Base-by-base conservation (phyloP, 2,797 vertebrate species). In the Agapornis canus region DNA sequence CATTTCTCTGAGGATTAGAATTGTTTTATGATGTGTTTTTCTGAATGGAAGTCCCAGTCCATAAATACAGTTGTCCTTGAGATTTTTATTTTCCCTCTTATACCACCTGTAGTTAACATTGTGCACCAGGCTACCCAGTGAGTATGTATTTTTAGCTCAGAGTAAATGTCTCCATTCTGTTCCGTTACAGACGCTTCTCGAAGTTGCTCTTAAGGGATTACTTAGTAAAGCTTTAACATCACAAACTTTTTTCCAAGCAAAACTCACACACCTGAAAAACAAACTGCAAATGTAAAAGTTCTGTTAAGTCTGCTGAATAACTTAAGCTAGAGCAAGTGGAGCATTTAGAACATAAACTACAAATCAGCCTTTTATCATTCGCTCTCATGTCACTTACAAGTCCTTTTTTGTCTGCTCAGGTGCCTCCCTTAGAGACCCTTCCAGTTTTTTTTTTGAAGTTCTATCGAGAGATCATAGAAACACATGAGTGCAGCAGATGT, bases 271-370 rank as follows among this genome's bases (percentile, higher is more conserved):
- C 68, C 76, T 94, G 48, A 92, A 91, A 92, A 86, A 42, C 68
- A 91, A 93, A 77, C 83, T 52, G 64, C 60, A 87, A 87, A 92
- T 90, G 71, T 80, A 40, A 80, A 95, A 95, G 10, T 54, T 93
- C 81, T 94, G 63, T 86, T 90, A 86, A 80, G 43, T 56, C 83
- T 80, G 68, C 35, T 89, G 83, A 73, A 31, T 90, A 76, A 54
- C 52, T 66, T 82, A 54, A 59, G 64, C 37, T 77, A 31, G 48
- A 79, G 56, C 23, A 79, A 86, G n/a, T 49, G 64, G 42, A 89
- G 60, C 52, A 18, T 77, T 96, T 87, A 61, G 51, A 86, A 83
- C 43, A 35, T 39, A 32, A 86, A 84, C 59, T 66, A 40, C 47
- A 66, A 64, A 70, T 85, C n/a, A 71, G 7, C 42, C 51, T 90